Base-by-base conservation (phyloP, 2,113 vertebrate species). In the Platichthys flesus region DNA sequence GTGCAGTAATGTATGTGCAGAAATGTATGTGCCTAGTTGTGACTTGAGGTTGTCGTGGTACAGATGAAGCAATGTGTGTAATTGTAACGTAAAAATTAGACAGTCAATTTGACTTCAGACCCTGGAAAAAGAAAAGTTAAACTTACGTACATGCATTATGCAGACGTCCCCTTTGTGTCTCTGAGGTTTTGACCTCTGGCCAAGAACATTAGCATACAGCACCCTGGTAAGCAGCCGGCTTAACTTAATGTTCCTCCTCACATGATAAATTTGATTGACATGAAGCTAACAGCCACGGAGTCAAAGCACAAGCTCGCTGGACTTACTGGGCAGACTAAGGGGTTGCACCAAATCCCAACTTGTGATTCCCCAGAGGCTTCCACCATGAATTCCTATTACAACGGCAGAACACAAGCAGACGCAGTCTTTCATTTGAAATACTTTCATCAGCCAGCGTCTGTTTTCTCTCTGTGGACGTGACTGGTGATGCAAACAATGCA, bases 211-310 rank as follows among this genome's bases (percentile, higher is more conserved):
- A 83, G 70, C 78, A 23, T 72, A 74, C 45, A 73, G 51, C 9
- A 37, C 13, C 9, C 9, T 49, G 63, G 7, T 72, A 35, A 72
- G 20, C 70, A 52, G 78, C 65, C 23, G 62, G 26, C 61, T 88
- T 78, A 74, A 71, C 57, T 79, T 81, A 81, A 89, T 78, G 63
- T 31, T 67, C 67, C 55, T 37, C 77, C 72, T 13, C 23, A 75
- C 72, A 65, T 24, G 67, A 76, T n/a, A n/a, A n/a, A n/a, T n/a
- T n/a, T n/a, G n/a, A n/a, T n/a, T n/a, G n/a, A 75, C 72, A 65
- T 24, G 67, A 76, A 76, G 45, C 64, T 68, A n/a, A 13, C 31
- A 54, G 67, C 10, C 42, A 37, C 52, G 37, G 71, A 87, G 65
- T 51, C 78, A 67, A 86, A 76, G 76, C 73, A 72, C 12, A 5